A percentile compares a stretch with the other conserved stretches of the same genome.
phyloP scores from a whole-genome alignment of 23 tunicate genomes.

The Ascidia mentula region DNA sequence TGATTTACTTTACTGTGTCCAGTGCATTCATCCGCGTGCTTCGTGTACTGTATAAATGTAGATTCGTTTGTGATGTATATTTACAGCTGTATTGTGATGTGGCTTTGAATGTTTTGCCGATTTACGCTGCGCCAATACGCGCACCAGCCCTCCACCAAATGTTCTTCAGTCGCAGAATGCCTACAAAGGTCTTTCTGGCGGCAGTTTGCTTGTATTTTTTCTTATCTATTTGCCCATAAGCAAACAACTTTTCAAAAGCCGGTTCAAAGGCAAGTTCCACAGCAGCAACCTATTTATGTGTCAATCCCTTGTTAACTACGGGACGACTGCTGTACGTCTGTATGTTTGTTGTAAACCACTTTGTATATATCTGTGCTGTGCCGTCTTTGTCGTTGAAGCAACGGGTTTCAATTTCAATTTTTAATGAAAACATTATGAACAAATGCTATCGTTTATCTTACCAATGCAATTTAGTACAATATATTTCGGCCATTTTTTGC shows the following conservation, averaged over 20 bases:
- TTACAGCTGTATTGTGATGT: background rate
- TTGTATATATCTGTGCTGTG: background rate
- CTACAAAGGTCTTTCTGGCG: no score
- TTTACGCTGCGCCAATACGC: background rate
- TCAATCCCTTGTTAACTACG: background rate
- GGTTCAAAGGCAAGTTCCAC: constrained; percentile 2
- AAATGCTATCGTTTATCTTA: no score
- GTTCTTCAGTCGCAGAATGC: constrained; percentile 2
- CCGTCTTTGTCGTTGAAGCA: background rate
- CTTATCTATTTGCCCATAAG: no score
- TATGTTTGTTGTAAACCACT: background rate
- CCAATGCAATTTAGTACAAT: no score
- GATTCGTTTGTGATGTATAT: background rate
- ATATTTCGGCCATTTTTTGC: no score
- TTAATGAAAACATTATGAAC: no score
- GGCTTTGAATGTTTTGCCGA: background rate
- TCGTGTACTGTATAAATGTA: background rate
- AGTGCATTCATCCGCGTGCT: background rate
- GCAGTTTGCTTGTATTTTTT: no score
- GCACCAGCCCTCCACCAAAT: constrained; percentile 6
- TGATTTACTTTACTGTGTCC: background rate
- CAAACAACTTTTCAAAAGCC: no score
- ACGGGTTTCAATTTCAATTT: no score
- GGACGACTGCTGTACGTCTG: background rate
- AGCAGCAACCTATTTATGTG: background rate